These are phyloP conservation scores for Creontiades dilutus DNA, from an alignment of 2,888 invertebrate species.

Conservation along the genomic window DNA sequence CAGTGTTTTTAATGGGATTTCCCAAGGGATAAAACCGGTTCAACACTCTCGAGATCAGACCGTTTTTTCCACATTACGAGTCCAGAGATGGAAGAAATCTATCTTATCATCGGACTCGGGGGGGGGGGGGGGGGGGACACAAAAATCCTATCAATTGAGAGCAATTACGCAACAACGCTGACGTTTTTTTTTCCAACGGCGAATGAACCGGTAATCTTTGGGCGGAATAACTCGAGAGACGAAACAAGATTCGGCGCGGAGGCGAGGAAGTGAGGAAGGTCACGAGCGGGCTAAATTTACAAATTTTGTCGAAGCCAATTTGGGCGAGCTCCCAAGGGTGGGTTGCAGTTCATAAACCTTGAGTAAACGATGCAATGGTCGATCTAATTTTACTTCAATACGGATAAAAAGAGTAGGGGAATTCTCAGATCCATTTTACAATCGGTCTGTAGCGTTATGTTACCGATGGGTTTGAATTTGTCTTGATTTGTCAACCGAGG, in stretches of 20 bases:
- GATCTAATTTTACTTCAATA: neutral
- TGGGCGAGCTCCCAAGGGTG: slow-evolving; percentile 53
- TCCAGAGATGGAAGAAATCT: neutral
- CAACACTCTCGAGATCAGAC: neutral
- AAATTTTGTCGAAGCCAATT: slow-evolving; percentile 48
- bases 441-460: too few relatives aligned
- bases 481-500: too few relatives aligned
- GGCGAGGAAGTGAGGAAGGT: slow-evolving; percentile 37
- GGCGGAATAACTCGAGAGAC: neutral
- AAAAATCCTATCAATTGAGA: slow-evolving; percentile 30
- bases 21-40: neutral
- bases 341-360: slow-evolving; percentile 62
- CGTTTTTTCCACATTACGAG: neutral
- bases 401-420: neutral
- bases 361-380: neutral
- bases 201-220: neutral
- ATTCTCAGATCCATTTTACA: too few relatives aligned
- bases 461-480: too few relatives aligned
- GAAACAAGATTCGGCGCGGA: slow-evolving; percentile 1
- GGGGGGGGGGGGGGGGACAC: slow-evolving; percentile 30
- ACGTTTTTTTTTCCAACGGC: neutral
- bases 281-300: slow-evolving; percentile 53
- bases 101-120: neutral
- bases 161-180: slow-evolving; percentile 14
- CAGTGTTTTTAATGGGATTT: neutral